A percentile compares a stretch with the other conserved stretches of the same genome.
Conservation (phyloP, 2,888 invertebrate genomes). For the Abscondita cerata region DNA sequence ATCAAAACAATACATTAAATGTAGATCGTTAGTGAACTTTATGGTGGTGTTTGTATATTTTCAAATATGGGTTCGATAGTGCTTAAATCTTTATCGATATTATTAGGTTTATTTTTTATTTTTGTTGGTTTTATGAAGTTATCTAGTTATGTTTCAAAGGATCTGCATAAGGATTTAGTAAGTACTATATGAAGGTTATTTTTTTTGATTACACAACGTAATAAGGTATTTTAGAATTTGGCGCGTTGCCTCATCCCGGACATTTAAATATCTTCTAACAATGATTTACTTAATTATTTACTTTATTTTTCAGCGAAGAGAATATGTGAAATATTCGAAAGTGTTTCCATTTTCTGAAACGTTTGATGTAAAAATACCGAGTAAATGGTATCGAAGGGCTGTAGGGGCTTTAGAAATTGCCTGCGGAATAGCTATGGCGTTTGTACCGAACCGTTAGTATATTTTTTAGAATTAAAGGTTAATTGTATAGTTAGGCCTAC, state of each 20-base stretch:
- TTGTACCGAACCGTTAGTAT: conserved; percentile 83
- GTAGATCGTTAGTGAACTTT: conserved; percentile 12
- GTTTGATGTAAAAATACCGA: conserved; percentile 86
- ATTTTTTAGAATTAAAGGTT: not conserved
- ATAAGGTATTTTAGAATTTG: conserved; percentile 52
- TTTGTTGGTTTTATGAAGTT: conserved; percentile 94
- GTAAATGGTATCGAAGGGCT: conserved; percentile 89
- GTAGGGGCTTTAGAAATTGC: conserved; percentile 85
- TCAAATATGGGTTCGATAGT: conserved; percentile 74
- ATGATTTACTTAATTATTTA: conserved; percentile 2
- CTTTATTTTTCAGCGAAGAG: conserved; percentile 78
- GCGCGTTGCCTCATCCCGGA: conserved; percentile 54
- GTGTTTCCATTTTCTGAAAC: conserved; percentile 85
- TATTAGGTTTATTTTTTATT: conserved; percentile 93
- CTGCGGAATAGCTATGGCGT: conserved; percentile 82
- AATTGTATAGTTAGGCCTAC: conserved; percentile 6
- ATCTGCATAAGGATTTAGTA: conserved; percentile 96
- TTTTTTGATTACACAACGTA: conserved; percentile 43
- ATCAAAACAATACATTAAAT: conserved; percentile 25
- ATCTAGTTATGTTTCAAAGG: conserved; percentile 90
- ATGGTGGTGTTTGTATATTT: conserved; percentile 6
- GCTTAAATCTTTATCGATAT: conserved; percentile 86
- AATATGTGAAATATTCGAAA: conserved; percentile 96
- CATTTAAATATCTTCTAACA: conserved; percentile 45
- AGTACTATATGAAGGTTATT: conserved; percentile 57